Evolutionary conservation across 2,888 invertebrate species (phyloP).

Genomic region (Hirtodrosophila trivittata): DNA sequence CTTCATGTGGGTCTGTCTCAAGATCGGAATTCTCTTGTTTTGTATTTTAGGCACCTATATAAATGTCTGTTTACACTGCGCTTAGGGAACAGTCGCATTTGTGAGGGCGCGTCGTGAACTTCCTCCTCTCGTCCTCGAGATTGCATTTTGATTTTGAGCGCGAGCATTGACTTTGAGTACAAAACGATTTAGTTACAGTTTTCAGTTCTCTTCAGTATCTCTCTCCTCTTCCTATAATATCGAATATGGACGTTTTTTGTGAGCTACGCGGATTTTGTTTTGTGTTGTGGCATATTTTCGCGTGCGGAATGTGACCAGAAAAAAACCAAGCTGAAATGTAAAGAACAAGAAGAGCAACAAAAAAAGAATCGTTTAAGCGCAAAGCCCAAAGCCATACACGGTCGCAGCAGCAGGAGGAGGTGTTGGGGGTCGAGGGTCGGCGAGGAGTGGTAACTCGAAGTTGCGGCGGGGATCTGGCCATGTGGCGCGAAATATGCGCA

Average conservation of each 20-base stretch:
- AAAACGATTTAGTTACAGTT: no score
- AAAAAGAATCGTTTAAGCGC: conserved; percentile 67
- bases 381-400: conserved; percentile 47
- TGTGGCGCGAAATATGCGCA: conserved; percentile 79
- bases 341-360: conserved; percentile 19
- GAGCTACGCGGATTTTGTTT: conserved; percentile 45
- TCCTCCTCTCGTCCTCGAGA: conserved; percentile 15
- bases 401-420: not conserved
- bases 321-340: conserved; percentile 5
- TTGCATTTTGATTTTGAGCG: conserved; percentile 1
- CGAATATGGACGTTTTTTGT: conserved; percentile 46
- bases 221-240: conserved; percentile 57
- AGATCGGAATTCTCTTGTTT: conserved; percentile 18
- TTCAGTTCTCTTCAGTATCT: no score
- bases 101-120: conserved; percentile 55
- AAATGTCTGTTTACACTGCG: conserved; percentile 72
- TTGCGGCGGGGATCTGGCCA: conserved; percentile 47
- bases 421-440: conserved; percentile 6
- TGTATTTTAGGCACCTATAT: conserved; percentile 77
- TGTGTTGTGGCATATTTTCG: conserved; percentile 42
- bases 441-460: conserved; percentile 4
- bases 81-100: conserved; percentile 67
- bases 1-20: conserved; percentile 68
- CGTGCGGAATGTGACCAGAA: conserved; percentile 55
- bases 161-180: not conserved